phyloP scores from a whole-genome alignment of 2,113 vertebrate species.

The Seriola dumerili region DNA sequence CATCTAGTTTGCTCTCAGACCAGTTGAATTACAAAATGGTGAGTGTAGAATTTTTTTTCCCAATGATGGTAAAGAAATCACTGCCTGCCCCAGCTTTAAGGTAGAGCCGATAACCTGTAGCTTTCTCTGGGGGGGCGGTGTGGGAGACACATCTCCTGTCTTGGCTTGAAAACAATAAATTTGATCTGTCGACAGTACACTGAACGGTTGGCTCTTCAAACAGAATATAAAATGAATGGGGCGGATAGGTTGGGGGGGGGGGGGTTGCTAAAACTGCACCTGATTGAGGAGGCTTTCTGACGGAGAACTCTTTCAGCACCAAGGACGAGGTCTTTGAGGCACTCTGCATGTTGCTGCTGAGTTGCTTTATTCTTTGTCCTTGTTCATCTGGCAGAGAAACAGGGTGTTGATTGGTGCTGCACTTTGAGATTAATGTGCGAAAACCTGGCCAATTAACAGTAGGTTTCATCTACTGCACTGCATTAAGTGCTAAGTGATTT shows the following conservation, averaged over 20 bases:
- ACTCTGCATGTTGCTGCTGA: neutral
- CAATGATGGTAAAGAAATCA: neutral
- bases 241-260: no score
- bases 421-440: slow-evolving; percentile 38
- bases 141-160: slow-evolving; percentile 36
- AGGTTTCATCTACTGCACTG: slow-evolving; percentile 1
- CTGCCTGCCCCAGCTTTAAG: neutral
- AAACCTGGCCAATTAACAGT: slow-evolving; percentile 40
- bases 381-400: slow-evolving; percentile 6
- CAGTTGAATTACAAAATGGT: no score
- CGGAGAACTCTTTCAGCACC: slow-evolving; percentile 13
- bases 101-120: slow-evolving; percentile 25
- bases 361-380: neutral
- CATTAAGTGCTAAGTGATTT: neutral
- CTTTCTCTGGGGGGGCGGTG: slow-evolving; percentile 19
- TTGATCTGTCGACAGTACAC: slow-evolving; percentile 18
- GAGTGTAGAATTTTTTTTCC: neutral
- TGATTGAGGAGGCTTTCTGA: slow-evolving; percentile 23
- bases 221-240: slow-evolving; percentile 36
- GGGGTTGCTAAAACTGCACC: neutral
- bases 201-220: slow-evolving; percentile 37
- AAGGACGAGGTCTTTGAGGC: neutral
- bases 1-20: no score
- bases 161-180: slow-evolving; percentile 32
- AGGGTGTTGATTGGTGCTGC: slow-evolving; percentile 63